Percentiles rank a stretch among this genome's conserved stretches.
Evolutionary conservation across 2,888 invertebrate genomes (phyloP).

Genomic region (Athalia cordata): DNA sequence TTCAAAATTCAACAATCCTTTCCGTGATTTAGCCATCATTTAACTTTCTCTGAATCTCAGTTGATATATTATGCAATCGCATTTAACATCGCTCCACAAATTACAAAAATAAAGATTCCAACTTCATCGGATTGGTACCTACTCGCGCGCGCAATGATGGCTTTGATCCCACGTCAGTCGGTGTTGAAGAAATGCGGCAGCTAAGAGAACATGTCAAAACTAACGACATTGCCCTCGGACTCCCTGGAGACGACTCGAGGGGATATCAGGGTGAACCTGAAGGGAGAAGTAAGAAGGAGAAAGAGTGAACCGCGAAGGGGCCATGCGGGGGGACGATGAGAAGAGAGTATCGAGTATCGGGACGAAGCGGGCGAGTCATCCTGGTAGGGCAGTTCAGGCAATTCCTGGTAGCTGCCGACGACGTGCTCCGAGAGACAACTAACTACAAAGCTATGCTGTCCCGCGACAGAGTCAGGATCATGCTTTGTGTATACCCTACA

Average conservation of each 20-base stretch:
- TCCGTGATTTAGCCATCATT: slow-evolving; percentile 25
- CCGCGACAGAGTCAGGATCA: slow-evolving; percentile 61
- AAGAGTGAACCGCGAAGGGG: neutral
- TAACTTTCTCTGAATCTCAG: slow-evolving; percentile 5
- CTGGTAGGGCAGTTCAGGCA: slow-evolving; percentile 63
- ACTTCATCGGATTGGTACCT: neutral
- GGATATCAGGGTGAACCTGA: slow-evolving; percentile 54
- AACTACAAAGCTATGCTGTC: slow-evolving; percentile 64
- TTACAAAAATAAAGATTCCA: slow-evolving; percentile 43
- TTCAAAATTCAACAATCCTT: too few species aligned
- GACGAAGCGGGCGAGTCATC: slow-evolving; percentile 65
- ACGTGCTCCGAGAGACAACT: slow-evolving; percentile 72
- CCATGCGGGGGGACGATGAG: too few species aligned
- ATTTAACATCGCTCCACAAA: neutral
- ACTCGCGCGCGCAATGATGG: slow-evolving; percentile 32
- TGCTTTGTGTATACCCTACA: slow-evolving; percentile 53
- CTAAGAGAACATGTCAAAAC: slow-evolving; percentile 60
- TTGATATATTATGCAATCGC: slow-evolving; percentile 26
- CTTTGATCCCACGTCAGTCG: slow-evolving; percentile 43
- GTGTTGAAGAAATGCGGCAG: slow-evolving; percentile 53
- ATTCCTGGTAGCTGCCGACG: slow-evolving; percentile 68
- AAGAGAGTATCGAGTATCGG: slow-evolving; percentile 54
- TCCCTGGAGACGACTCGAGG: slow-evolving; percentile 61
- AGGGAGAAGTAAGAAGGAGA: slow-evolving; percentile 40
- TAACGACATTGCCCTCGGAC: slow-evolving; percentile 63